A percentile compares a stretch with the other conserved stretches of the same genome.
These are phyloP conservation scores for Andrena praecox DNA, from an alignment of 2,888 invertebrate species.

Conservation along the genomic window DNA sequence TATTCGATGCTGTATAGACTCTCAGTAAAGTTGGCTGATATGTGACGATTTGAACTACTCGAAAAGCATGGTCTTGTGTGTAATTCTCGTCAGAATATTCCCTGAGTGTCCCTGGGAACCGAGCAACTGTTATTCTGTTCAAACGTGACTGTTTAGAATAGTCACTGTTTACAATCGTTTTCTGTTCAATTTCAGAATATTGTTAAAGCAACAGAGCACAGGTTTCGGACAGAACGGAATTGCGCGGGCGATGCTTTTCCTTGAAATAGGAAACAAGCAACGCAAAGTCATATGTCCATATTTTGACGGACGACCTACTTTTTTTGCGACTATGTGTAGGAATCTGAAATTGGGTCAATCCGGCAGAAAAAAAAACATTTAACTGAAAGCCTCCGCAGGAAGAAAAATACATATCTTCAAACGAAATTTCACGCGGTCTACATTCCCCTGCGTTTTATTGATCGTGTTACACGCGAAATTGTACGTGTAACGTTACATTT, in stretches of 20 bases:
- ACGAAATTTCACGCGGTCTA: not conserved
- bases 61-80: not conserved
- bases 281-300: conserved; percentile 30
- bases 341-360: conserved; percentile 45
- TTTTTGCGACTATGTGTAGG: conserved; percentile 27
- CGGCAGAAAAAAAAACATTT: conserved; percentile 11
- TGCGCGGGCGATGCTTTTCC: not conserved
- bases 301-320: conserved; percentile 53
- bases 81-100: not conserved
- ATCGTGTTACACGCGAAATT: not conserved
- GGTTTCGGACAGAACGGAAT: conserved; percentile 7
- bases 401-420: conserved; percentile 6
- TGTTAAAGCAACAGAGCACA: not conserved
- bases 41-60: not conserved
- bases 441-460: not conserved
- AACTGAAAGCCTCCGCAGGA: conserved; percentile 1
- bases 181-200: not conserved
- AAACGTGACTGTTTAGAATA: not conserved
- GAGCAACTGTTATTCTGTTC: not conserved
- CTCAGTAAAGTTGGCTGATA: too few relatives aligned
- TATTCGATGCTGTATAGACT: not conserved
- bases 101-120: not conserved
- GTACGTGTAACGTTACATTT: not conserved
- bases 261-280: not conserved
- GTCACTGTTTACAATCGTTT: not conserved